These are phyloP conservation scores for Ptychobarbus kaznakovi DNA, from an alignment of 2,797 vertebrate genomes.

Conservation along the genomic window DNA sequence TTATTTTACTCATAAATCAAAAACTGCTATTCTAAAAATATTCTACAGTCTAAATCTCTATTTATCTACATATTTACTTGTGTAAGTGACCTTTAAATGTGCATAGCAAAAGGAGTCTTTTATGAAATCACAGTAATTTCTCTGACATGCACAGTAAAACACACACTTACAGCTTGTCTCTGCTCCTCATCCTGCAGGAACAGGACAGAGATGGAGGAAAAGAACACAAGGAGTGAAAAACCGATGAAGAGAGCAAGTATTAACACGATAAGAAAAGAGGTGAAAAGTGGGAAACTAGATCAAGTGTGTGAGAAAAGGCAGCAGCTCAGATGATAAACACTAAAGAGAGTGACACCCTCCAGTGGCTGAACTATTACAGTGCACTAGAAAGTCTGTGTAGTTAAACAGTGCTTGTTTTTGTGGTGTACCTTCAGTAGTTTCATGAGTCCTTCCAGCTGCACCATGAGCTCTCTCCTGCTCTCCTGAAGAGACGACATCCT, in stretches of 20 bases:
- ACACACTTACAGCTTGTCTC: slow-evolving; percentile 93
- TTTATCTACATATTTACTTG: not conserved
- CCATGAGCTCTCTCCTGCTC: slow-evolving; percentile 94
- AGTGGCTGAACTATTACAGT: not conserved
- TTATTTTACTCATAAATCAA: not conserved
- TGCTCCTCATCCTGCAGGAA: slow-evolving; percentile 92
- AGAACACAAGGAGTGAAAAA: slow-evolving; percentile 65
- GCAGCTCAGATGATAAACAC: not conserved
- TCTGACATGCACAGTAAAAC: slow-evolving; percentile 33
- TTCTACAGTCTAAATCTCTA: not conserved
- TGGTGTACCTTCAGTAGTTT: slow-evolving; percentile 91
- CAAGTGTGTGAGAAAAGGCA: not conserved
- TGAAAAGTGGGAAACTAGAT: slow-evolving; percentile 31
- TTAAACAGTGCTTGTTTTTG: not conserved
- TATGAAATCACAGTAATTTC: not conserved
- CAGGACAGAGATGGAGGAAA: slow-evolving; percentile 69
- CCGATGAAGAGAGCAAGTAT: slow-evolving; percentile 59
- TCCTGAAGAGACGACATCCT: slow-evolving; percentile 95
- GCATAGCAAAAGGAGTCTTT: not conserved
- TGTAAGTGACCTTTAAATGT: not conserved
- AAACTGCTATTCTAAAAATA: not conserved
- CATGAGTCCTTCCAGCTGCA: slow-evolving; percentile 95
- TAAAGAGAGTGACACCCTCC: slow-evolving; percentile 23
- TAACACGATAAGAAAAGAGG: slow-evolving; percentile 54
- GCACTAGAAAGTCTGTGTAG: not conserved